Conservation (phyloP, 2,888 invertebrate species). For the Lycia hirtaria region DNA sequence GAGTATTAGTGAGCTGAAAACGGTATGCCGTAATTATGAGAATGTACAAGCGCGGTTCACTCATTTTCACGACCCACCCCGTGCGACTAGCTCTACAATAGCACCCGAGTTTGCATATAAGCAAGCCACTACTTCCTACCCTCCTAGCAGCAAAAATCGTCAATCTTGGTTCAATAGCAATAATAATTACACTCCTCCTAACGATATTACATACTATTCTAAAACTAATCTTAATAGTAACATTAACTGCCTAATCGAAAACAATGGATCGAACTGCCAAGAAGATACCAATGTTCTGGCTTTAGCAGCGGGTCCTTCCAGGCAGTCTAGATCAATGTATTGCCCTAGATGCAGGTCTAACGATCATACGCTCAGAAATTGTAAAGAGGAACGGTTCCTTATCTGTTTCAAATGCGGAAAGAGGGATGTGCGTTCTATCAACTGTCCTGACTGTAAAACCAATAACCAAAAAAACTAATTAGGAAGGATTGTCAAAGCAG, state of each 20-base stretch:
- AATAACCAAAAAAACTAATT: conserved; percentile 17
- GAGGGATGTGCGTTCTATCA: conserved; percentile 2
- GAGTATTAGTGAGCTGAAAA: conserved; percentile 12
- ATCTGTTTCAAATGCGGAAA: conserved; percentile 24
- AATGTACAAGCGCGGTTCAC: conserved; percentile 15
- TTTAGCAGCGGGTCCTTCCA: not conserved
- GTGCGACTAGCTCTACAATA: conserved; percentile 3
- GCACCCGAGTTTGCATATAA: conserved; percentile 37
- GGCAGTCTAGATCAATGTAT: not conserved
- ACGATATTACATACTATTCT: not conserved
- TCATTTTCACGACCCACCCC: conserved; percentile 37
- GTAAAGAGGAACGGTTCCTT: not conserved
- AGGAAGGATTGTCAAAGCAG: conserved; percentile 3
- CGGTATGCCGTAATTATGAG: conserved; percentile 37
- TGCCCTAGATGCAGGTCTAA: conserved; percentile 19
- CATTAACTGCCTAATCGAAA: not conserved
- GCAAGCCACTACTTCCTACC: not conserved
- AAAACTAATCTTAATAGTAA: not conserved
- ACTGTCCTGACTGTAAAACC: conserved; percentile 8
- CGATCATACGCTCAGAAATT: not conserved
- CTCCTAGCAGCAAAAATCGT: not conserved
- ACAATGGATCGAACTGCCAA: not conserved
- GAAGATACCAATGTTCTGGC: not conserved
- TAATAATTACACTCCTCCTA: not conserved
- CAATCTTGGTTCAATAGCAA: not conserved